A percentile compares a stretch with the other conserved stretches of the same genome.
Conservation (phyloP, 2,113 vertebrate genomes). For the Aegithalos caudatus region DNA sequence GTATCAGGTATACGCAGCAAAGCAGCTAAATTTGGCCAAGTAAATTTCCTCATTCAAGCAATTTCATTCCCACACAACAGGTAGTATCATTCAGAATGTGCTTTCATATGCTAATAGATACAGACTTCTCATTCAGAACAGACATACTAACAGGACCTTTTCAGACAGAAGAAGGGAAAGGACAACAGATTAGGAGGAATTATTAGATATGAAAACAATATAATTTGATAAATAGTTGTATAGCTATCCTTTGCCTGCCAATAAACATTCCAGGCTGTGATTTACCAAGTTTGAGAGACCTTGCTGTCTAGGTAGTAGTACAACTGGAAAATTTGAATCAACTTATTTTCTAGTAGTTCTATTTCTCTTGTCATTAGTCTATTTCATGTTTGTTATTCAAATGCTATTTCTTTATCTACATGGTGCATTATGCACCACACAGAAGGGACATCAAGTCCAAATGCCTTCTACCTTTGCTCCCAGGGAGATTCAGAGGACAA, state of each 20-base stretch:
- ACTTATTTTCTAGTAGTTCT: background rate
- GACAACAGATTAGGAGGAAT: background rate
- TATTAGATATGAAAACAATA: conserved; percentile 3
- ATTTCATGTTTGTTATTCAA: background rate
- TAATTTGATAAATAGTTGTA: conserved; percentile 11
- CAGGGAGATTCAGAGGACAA: background rate
- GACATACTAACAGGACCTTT: background rate
- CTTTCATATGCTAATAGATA: conserved; percentile 21
- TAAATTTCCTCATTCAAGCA: conserved; percentile 54
- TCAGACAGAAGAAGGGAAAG: background rate
- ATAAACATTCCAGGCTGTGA: background rate
- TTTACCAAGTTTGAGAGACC: background rate
- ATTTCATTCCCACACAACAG: conserved; percentile 21
- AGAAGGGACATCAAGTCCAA: background rate
- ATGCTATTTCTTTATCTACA: background rate
- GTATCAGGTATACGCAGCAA: background rate
- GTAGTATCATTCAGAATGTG: conserved; percentile 43
- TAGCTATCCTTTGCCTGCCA: background rate
- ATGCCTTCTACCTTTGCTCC: background rate
- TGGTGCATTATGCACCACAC: background rate
- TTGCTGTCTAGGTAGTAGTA: background rate
- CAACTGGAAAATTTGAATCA: background rate
- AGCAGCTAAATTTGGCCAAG: conserved; percentile 43
- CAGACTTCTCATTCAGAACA: background rate
- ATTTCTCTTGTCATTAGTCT: background rate